Conservation (phyloP, 1,140 invertebrate genomes). For the Hyposmocoma kahamanoa region DNA sequence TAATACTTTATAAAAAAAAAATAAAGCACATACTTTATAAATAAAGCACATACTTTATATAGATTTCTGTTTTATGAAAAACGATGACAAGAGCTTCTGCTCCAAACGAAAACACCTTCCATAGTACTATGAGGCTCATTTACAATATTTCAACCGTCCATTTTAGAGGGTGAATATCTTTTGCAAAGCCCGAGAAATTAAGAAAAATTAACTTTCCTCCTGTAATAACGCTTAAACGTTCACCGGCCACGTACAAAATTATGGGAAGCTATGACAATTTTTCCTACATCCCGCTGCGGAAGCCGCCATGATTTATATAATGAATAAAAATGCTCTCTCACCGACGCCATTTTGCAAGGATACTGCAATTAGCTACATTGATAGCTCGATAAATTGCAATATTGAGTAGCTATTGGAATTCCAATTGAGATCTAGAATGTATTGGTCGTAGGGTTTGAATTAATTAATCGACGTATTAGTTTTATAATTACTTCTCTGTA, state of each 20-base stretch:
- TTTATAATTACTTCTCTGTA: too few relatives aligned
- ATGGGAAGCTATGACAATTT: slow-evolving; percentile 67
- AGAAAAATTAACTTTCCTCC: slow-evolving; percentile 59
- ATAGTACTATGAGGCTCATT: too few relatives aligned
- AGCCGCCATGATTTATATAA: slow-evolving; percentile 66
- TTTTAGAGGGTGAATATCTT: too few relatives aligned
- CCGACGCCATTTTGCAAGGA: slow-evolving; percentile 30
- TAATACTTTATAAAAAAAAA: too few relatives aligned
- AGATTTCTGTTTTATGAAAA: too few relatives aligned
- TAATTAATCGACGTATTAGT: too few relatives aligned
- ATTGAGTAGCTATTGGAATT: slow-evolving; percentile 8
- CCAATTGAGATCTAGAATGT: neutral
- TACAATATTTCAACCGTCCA: too few relatives aligned
- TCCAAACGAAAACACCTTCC: too few relatives aligned
- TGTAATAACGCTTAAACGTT: slow-evolving; percentile 57
- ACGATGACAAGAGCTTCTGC: too few relatives aligned
- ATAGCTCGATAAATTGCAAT: slow-evolving; percentile 39
- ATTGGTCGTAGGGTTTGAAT: too few relatives aligned
- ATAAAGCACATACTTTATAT: too few relatives aligned
- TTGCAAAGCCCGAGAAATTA: slow-evolving; percentile 53
- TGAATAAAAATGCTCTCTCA: slow-evolving; percentile 66
- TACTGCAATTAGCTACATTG: slow-evolving; percentile 57
- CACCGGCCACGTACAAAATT: slow-evolving; percentile 70
- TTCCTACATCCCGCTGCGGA: slow-evolving; percentile 48
- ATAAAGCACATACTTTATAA: too few relatives aligned